Evolutionary conservation across 1,140 invertebrate genomes (phyloP).

Genomic region (Araneus ventricosus): DNA sequence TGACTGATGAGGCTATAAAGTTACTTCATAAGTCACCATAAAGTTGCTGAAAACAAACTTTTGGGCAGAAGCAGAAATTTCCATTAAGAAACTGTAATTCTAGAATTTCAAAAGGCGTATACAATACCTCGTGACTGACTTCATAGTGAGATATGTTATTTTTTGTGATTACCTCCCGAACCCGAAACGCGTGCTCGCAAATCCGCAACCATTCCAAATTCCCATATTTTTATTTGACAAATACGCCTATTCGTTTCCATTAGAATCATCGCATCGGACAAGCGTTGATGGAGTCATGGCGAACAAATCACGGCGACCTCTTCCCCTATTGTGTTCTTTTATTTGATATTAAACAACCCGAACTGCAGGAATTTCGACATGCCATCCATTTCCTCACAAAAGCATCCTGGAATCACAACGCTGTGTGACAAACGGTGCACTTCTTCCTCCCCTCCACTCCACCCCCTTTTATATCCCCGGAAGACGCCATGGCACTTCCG

Average conservation of each 20-base stretch:
- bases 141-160: too few species aligned
- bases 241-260: slow-evolving; percentile 1
- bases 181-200: neutral
- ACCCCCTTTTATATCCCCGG: too few species aligned
- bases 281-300: neutral
- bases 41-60: too few species aligned
- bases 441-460: neutral
- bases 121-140: too few species aligned
- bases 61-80: too few species aligned
- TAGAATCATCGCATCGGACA: neutral
- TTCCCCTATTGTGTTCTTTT: slow-evolving; percentile 11
- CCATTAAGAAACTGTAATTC: too few species aligned
- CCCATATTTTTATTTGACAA: slow-evolving; percentile 21
- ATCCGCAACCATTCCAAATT: neutral
- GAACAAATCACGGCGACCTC: slow-evolving; percentile 2
- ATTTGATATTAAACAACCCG: slow-evolving; percentile 48
- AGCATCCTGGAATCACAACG: neutral
- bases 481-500: slow-evolving; percentile 21
- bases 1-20: too few species aligned
- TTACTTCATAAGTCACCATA: too few species aligned
- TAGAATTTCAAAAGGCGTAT: too few species aligned
- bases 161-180: too few species aligned
- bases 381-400: slow-evolving; percentile 36
- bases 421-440: slow-evolving; percentile 5
- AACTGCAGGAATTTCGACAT: slow-evolving; percentile 26